Percentiles rank a stretch among this genome's conserved stretches.
Conservation (phyloP, 2,113 vertebrate species). For the Xyrauchen texanus region DNA sequence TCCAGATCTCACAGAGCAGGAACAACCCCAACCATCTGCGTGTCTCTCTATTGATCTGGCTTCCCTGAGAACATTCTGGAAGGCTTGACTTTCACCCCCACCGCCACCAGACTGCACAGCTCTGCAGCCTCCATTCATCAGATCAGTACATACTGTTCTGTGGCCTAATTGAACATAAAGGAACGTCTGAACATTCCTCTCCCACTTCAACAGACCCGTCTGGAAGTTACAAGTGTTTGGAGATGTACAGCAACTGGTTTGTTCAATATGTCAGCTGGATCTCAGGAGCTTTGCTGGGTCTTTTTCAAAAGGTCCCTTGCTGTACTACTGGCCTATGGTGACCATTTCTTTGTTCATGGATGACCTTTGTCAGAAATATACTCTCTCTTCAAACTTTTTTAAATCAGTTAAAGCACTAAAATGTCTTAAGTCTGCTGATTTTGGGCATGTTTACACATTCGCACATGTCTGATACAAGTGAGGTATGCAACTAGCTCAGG, state of each 20-base stretch:
- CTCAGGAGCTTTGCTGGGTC: too few species aligned
- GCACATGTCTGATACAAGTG: constrained; percentile 3
- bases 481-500: constrained; percentile 47
- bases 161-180: constrained; percentile 29
- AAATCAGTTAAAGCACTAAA: not conserved
- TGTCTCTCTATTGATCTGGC: constrained; percentile 77
- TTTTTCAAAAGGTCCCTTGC: not conserved
- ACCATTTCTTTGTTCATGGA: not conserved
- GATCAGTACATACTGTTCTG: constrained; percentile 14
- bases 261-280: not conserved
- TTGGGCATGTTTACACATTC: constrained; percentile 21
- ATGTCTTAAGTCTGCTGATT: not conserved
- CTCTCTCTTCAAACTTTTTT: not conserved
- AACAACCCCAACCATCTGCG: constrained; percentile 81
- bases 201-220: not conserved
- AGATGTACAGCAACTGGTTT: not conserved
- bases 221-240: not conserved
- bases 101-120: constrained; percentile 31
- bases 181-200: constrained; percentile 24
- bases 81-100: constrained; percentile 31
- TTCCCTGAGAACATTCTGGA: constrained; percentile 57
- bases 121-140: constrained; percentile 43
- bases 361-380: not conserved
- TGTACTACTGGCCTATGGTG: not conserved
- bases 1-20: constrained; percentile 77